Evolutionary conservation across 1,140 invertebrate genomes (phyloP).

Genomic region (Sycophaga agraensis): DNA sequence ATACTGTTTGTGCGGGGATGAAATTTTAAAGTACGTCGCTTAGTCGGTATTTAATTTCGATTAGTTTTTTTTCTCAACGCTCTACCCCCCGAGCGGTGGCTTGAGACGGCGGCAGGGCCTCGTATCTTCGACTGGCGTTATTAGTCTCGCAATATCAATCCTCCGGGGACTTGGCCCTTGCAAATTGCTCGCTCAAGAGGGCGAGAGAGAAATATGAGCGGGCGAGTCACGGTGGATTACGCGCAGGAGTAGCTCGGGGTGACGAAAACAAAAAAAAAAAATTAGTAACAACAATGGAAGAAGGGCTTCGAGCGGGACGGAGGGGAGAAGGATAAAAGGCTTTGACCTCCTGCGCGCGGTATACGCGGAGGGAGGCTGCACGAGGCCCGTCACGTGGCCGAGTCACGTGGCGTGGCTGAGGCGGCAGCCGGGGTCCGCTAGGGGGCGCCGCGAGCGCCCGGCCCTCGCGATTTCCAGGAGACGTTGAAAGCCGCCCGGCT

Average conservation of each 20-base stretch:
- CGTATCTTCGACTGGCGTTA: not conserved
- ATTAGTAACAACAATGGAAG: no score
- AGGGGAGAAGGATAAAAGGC: not conserved
- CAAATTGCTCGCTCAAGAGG: conserved; percentile 23
- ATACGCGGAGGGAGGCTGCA: no score
- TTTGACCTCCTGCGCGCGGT: no score
- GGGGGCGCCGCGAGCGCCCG: conserved; percentile 12
- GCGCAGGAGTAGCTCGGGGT: not conserved
- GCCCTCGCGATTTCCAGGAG: conserved; percentile 33
- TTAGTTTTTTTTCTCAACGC: not conserved
- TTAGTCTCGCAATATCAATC: conserved; percentile 22
- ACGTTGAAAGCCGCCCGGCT: conserved; percentile 21
- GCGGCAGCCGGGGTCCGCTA: not conserved
- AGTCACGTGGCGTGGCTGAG: not conserved
- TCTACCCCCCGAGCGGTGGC: not conserved
- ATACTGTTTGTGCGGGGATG: no score
- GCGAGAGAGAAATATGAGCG: conserved; percentile 24
- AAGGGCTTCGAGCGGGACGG: not conserved
- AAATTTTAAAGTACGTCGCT: not conserved
- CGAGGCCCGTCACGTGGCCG: no score
- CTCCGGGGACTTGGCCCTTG: conserved; percentile 10
- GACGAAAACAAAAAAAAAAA: no score
- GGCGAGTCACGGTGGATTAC: conserved; percentile 24
- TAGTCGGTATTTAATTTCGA: conserved; percentile 23
- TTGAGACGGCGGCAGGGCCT: no score